Base-by-base conservation (phyloP, 2,797 vertebrate genomes). In the Acanthurus leucopareius region DNA sequence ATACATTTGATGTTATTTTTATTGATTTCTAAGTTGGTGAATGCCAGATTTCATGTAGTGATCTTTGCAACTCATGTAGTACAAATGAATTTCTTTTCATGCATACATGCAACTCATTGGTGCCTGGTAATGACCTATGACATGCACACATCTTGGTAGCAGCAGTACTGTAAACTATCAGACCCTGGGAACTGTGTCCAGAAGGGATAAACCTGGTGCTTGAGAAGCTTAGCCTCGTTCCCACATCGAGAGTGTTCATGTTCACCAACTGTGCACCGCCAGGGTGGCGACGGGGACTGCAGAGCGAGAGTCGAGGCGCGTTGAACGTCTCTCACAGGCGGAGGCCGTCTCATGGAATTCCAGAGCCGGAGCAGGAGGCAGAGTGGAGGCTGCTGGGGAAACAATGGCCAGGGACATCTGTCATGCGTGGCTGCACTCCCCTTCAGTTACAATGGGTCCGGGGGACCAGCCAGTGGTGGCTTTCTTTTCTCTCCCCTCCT, bases 341-440 rank as follows among this genome's bases (percentile, higher is more conserved):
- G 86, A 88, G 86, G 82, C 83, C 68, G 71, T 93, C 93, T 92
- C 84, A 59, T 91, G 93, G 94, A 94, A 95, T 95, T 92, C 90
- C 92, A 91, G 90, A 84, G 81, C 71, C 2, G 63, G 87, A 89
- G 92, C 91, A 91, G 93, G 92, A 94, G 93, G 93, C 91, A 88
- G 82, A 93, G 91, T 92, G 91, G 91, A 93, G 93, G 90, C 93
- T 94, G 91, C 92, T 84, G 87, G 76, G 59, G 87, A 89, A 93
- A 96, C 95, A 96, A 96, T 95, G 83, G 88, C 81, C 79, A 59
- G 74, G 92, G 94, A 94, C 95, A 96, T 96, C 95, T 96, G 95
- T 96, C 95, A 95, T 95, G 95, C 94, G 91, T 95, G 94, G 95
- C 93, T 95, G 94, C 94, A 92, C 94, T 95, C 93, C 90, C 90